Percentiles rank a stretch among this genome's conserved stretches.
phyloP scores from a whole-genome alignment of 2,797 vertebrate genomes.

The Iguana delicatissima region DNA sequence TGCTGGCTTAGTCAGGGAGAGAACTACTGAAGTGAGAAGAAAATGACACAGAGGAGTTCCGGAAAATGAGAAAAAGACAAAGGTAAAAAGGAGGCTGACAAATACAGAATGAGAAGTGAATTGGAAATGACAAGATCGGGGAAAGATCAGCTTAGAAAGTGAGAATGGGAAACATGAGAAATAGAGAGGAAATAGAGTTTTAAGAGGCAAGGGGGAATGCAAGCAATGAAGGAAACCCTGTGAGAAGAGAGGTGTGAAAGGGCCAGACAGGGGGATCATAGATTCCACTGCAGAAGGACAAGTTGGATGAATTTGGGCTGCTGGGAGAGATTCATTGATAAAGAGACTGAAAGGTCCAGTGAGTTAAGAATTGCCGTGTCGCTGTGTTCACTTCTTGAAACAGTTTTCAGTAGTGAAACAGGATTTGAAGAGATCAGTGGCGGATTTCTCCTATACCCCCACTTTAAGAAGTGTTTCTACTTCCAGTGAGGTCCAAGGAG shows the following conservation, averaged over 20 bases:
- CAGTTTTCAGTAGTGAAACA: background rate
- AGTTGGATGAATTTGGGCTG: slow-evolving; percentile 11
- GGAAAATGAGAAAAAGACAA: slow-evolving; percentile 44
- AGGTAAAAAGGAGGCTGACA: slow-evolving; percentile 34
- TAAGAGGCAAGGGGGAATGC: slow-evolving; percentile 6
- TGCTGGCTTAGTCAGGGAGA: slow-evolving; percentile 50
- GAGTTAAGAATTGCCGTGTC: slow-evolving; percentile 9
- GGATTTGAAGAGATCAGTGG: background rate
- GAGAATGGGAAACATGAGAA: slow-evolving; percentile 38
- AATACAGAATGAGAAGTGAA: slow-evolving; percentile 54
- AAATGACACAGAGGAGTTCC: slow-evolving; percentile 48
- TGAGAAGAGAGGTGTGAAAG: background rate
- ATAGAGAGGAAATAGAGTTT: slow-evolving; percentile 31
- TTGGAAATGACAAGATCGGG: slow-evolving; percentile 56
- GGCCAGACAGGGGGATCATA: background rate
- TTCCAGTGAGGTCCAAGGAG: too few relatives aligned
- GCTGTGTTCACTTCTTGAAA: slow-evolving; percentile 9
- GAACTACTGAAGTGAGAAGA: slow-evolving; percentile 56
- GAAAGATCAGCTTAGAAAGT: slow-evolving; percentile 50
- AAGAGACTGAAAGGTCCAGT: background rate
- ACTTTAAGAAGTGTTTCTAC: background rate
- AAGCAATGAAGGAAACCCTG: background rate
- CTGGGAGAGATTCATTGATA: background rate
- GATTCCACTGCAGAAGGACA: background rate
- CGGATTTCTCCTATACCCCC: background rate